Percentiles rank a stretch among this genome's conserved stretches.
phyloP scores from a whole-genome alignment of 2,888 invertebrate genomes.

The Heteromurus nitidus region DNA sequence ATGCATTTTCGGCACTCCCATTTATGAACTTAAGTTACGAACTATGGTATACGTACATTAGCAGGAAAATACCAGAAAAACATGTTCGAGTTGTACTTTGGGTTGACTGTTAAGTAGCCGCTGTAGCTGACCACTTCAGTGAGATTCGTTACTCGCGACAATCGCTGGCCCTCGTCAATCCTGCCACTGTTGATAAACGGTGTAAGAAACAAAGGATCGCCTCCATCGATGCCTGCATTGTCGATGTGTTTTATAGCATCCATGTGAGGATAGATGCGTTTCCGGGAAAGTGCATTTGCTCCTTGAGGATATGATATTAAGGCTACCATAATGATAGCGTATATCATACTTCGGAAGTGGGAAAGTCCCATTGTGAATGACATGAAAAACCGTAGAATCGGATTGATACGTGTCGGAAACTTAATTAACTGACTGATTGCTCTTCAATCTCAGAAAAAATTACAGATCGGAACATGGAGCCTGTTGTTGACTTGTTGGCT shows the following conservation, averaged over 20 bases:
- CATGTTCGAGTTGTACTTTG: slow-evolving; percentile 70
- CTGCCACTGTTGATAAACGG: slow-evolving; percentile 84
- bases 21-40: background rate
- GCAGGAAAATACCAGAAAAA: slow-evolving; percentile 73
- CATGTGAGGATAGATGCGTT: slow-evolving; percentile 53
- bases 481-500: too few relatives aligned
- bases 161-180: slow-evolving; percentile 80
- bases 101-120: slow-evolving; percentile 71
- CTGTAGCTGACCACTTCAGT: slow-evolving; percentile 71
- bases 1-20: too few relatives aligned
- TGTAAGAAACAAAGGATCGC: slow-evolving; percentile 81
- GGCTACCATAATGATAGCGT: too few relatives aligned
- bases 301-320: too few relatives aligned
- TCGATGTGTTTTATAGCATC: background rate
- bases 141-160: slow-evolving; percentile 66
- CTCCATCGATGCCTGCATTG: slow-evolving; percentile 17
- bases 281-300: slow-evolving; percentile 41
- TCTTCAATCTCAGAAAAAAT: too few relatives aligned
- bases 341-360: too few relatives aligned
- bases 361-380: too few relatives aligned
- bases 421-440: too few relatives aligned
- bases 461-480: too few relatives aligned
- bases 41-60: slow-evolving; percentile 61
- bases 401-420: too few relatives aligned
- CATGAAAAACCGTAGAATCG: too few relatives aligned